Base-by-base conservation (phyloP, 1,140 invertebrate genomes). In the Drosophila arawakana region DNA sequence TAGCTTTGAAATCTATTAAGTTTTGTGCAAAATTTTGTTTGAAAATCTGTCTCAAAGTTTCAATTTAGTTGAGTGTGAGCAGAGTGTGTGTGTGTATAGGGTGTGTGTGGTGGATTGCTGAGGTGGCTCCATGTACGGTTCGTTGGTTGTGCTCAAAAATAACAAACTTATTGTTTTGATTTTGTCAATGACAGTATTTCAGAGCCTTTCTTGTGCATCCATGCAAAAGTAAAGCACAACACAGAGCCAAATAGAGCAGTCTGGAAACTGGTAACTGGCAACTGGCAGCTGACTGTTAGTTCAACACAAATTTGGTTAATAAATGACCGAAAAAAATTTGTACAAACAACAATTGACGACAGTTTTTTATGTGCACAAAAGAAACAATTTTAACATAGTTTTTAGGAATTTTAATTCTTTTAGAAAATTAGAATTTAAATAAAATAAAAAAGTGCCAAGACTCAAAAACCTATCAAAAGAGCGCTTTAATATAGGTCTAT, bases 121-220 rank as follows among this genome's bases (percentile, higher is more conserved):
- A 61, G 15, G 13, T 39, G 43, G 13, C 34, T 65, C 58, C 41
- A 11, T 47, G 52, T 70, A 76, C 76, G 80, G 65, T 86, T 86
- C 80, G 77, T 72, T 88, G 84, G 67, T 49, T 80, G 44, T 88
- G 67, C 77, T 74, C 76, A 80, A 83, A 88, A 78, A 88, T 78
- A 89, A 80, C 80, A 89, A 88, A 88, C 84, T 88, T 86, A 88
- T 88, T 88, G 83, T 89, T 88, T 88, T 80, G 84, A 88, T 89
- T 80, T 88, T 88, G 83, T 81, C 83, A 89, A 89, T 88, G 83
- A 77, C 83, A 88, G 73, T 76, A 70, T 77, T 73, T 50, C 39
- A 47, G 61, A 62, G 78, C 62, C 65, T 83, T 65, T 88, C 15
- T 60, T 83, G 83, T 89, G 83, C 83, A 89, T 44, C 67, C 80